These are phyloP conservation scores for Jordanella pulchra DNA, from an alignment of 2,797 vertebrate species.

Conservation along the genomic window DNA sequence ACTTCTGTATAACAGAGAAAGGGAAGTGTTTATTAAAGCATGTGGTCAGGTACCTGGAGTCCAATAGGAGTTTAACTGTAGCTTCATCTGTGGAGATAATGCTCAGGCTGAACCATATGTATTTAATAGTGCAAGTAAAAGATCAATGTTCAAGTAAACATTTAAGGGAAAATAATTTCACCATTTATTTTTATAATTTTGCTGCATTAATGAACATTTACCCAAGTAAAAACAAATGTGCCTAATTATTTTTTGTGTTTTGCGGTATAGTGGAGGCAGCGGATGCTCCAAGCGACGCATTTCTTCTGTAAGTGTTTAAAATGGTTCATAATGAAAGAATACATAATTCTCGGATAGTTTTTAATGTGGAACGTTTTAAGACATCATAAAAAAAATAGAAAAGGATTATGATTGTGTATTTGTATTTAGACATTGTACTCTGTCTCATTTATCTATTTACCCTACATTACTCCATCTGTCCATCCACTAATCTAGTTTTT, in stretches of 20 bases:
- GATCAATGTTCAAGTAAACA: background rate
- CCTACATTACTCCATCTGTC: background rate
- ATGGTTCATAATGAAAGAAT: background rate
- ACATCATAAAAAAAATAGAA: background rate
- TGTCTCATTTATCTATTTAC: background rate
- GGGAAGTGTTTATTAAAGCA: too few relatives aligned
- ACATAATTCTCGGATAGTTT: background rate
- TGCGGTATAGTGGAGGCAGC: slow-evolving; percentile 53
- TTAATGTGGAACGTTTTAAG: too few relatives aligned
- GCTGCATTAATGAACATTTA: background rate
- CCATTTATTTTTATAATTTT: too few relatives aligned
- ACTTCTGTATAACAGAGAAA: too few relatives aligned
- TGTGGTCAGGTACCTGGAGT: too few relatives aligned
- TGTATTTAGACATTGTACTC: background rate
- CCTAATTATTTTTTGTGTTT: slow-evolving; percentile 15
- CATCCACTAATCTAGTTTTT: background rate
- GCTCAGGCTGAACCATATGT: too few relatives aligned
- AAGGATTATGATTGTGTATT: background rate
- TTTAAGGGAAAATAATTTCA: background rate
- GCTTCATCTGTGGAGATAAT: too few relatives aligned
- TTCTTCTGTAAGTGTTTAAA: slow-evolving; percentile 71
- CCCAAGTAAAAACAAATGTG: background rate
- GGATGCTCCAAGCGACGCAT: slow-evolving; percentile 63
- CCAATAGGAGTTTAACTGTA: too few relatives aligned
- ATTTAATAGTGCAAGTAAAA: too few relatives aligned